Conservation (phyloP, 2,797 vertebrate genomes). For the Liparis tanakae region DNA sequence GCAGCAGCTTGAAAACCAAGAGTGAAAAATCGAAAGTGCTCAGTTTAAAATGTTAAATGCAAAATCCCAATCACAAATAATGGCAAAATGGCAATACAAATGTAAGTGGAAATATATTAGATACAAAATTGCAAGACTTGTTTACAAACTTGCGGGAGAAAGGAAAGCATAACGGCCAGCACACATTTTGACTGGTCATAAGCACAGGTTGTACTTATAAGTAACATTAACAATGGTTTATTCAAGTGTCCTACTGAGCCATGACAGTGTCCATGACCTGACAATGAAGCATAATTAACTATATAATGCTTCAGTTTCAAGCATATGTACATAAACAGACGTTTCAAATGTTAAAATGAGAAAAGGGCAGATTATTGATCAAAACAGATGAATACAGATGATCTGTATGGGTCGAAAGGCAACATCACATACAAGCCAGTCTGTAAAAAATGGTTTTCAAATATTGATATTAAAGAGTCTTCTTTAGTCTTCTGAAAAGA, state of each 20-base stretch:
- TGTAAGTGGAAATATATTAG: background rate
- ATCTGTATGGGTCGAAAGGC: background rate
- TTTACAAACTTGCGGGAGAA: background rate
- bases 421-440: too few relatives aligned
- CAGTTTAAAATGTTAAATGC: too few relatives aligned
- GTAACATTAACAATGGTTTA: background rate
- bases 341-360: background rate
- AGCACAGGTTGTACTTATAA: background rate
- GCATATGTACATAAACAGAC: too few relatives aligned
- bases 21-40: background rate
- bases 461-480: too few relatives aligned
- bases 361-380: background rate
- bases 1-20: background rate
- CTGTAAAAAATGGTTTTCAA: too few relatives aligned
- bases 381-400: background rate
- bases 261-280: conserved; percentile 5
- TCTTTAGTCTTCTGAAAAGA: too few relatives aligned
- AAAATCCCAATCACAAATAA: background rate
- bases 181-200: too few relatives aligned
- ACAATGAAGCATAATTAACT: conserved; percentile 1
- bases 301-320: too few relatives aligned
- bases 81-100: background rate
- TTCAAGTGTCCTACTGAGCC: background rate
- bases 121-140: background rate
- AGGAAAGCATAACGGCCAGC: background rate